Conservation (phyloP, 1,140 invertebrate genomes). For the Heterodera schachtii region DNA sequence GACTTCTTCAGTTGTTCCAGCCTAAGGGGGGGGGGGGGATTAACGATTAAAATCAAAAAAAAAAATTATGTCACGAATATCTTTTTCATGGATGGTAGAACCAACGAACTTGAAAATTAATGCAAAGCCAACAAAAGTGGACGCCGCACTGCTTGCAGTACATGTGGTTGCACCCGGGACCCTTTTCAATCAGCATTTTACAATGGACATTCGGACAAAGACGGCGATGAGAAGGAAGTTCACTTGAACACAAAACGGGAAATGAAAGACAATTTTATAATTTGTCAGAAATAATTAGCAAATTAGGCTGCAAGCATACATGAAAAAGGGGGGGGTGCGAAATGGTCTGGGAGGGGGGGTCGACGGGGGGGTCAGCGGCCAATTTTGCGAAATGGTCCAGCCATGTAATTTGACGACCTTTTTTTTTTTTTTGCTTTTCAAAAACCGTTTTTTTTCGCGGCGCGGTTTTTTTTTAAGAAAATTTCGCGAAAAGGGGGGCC, state of each 20-base stretch:
- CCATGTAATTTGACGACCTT: no score
- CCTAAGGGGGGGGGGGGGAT: background rate
- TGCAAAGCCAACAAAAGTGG: conserved; percentile 1
- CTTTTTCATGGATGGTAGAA: no score
- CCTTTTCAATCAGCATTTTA: background rate
- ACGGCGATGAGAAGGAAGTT: background rate
- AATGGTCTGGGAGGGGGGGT: no score
- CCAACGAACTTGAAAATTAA: background rate
- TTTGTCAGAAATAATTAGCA: no score
- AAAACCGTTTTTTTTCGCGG: no score
- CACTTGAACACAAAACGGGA: background rate
- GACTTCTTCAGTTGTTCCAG: background rate
- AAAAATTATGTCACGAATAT: background rate
- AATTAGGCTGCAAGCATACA: background rate
- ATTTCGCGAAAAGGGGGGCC: no score
- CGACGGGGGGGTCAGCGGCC: no score
- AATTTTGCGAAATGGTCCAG: no score
- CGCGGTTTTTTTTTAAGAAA: no score
- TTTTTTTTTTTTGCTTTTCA: no score
- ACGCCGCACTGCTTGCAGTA: background rate
- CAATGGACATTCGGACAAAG: background rate
- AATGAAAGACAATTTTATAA: no score
- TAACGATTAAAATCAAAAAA: background rate
- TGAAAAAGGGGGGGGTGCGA: background rate
- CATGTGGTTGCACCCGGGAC: background rate